Conservation (phyloP, 2,888 invertebrate species). For the Linnaemya tessellans region DNA sequence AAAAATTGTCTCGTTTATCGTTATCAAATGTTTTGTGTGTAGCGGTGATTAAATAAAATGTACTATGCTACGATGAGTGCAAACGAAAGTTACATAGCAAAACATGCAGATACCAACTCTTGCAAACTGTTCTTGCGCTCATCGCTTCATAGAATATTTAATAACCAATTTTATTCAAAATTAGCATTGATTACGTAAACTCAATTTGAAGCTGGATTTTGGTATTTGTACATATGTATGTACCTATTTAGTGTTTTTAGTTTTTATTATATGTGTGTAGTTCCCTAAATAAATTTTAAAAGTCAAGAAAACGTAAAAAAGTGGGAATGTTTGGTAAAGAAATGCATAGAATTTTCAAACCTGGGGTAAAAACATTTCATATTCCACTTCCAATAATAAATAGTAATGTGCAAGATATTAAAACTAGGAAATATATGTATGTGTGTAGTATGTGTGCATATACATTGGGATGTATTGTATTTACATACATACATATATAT, state of each 20-base stretch:
- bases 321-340: constrained; percentile 54
- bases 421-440: background rate
- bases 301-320: constrained; percentile 17
- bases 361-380: constrained; percentile 3
- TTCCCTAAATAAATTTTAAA: constrained; percentile 10
- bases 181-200: background rate
- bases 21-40: no score
- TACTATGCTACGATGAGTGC: no score
- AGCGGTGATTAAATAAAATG: no score
- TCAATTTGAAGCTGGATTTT: background rate
- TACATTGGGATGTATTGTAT: background rate
- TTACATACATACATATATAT: background rate
- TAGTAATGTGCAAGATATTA: constrained; percentile 12
- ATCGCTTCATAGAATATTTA: no score
- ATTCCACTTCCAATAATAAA: constrained; percentile 28
- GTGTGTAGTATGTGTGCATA: background rate
- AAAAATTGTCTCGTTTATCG: no score
- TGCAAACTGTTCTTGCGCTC: no score
- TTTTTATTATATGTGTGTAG: background rate
- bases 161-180: background rate
- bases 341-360: constrained; percentile 42
- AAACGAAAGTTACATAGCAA: no score
- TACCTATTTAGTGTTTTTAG: background rate
- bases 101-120: no score
- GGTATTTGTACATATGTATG: background rate